phyloP scores from a whole-genome alignment of 2,888 invertebrate species.

The Acrobasis suavella region DNA sequence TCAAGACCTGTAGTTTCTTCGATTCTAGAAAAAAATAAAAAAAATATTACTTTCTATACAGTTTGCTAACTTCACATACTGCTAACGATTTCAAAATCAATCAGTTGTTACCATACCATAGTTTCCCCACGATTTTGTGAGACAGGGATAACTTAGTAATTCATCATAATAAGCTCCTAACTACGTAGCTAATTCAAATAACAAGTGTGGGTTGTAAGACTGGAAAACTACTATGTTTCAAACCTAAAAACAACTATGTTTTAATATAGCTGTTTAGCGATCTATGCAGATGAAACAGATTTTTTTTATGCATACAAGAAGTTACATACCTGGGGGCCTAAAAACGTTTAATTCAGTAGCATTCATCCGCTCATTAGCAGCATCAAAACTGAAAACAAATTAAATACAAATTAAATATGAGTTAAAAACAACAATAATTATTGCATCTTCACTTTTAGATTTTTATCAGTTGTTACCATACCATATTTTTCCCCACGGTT shows the following conservation, averaged over 20 bases:
- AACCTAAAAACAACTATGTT: too few species aligned
- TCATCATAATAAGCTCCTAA: slow-evolving; percentile 48
- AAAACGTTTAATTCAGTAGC: too few species aligned
- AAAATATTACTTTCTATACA: background rate
- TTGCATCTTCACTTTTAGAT: background rate
- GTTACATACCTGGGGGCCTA: too few species aligned
- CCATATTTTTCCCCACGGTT: slow-evolving; percentile 60
- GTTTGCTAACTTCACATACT: background rate
- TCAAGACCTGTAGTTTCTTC: too few species aligned
- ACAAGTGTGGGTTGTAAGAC: too few species aligned
- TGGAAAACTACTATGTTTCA: too few species aligned
- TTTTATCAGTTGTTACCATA: slow-evolving; percentile 56
- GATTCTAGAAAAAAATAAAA: background rate
- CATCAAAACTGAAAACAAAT: background rate
- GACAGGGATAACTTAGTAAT: slow-evolving; percentile 66
- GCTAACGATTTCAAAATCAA: background rate
- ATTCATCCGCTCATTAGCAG: too few species aligned
- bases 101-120: slow-evolving; percentile 61
- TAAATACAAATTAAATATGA: background rate
- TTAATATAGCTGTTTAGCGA: too few species aligned
- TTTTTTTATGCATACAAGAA: too few species aligned
- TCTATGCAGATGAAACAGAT: too few species aligned
- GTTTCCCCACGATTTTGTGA: slow-evolving; percentile 60
- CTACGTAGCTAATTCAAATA: too few species aligned
- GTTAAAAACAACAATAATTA: background rate